These are phyloP conservation scores for Vollenhovia emeryi DNA, from an alignment of 1,140 invertebrate genomes.

Conservation along the genomic window DNA sequence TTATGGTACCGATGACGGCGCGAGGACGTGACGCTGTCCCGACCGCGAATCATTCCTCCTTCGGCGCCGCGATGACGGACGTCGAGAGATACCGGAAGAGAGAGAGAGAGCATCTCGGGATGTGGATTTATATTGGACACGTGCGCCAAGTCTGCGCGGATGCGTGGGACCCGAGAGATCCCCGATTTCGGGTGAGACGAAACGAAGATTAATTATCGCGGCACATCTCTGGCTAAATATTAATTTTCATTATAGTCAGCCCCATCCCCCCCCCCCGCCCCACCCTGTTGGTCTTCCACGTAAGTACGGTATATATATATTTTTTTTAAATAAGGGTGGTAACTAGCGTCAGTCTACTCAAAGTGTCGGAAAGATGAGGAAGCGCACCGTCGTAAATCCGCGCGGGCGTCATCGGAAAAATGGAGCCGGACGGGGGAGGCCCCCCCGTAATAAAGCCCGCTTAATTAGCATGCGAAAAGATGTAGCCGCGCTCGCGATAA, in stretches of 20 bases:
- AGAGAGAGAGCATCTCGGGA: too few species aligned
- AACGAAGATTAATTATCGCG: constrained; percentile 30
- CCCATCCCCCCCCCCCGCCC: too few species aligned
- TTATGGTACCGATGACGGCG: constrained; percentile 58
- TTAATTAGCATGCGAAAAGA: constrained; percentile 60
- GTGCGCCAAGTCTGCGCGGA: neutral
- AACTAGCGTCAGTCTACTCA: neutral
- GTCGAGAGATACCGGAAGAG: neutral
- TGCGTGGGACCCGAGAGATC: too few species aligned
- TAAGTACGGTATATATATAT: neutral
- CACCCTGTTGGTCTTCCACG: neutral
- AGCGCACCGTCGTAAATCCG: constrained; percentile 37
- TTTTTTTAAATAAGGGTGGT: constrained; percentile 1
- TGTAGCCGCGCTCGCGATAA: constrained; percentile 41
- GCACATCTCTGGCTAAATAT: neutral
- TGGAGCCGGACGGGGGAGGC: neutral
- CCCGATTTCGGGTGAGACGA: neutral
- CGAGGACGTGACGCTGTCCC: constrained; percentile 35
- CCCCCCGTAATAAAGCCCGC: constrained; percentile 51
- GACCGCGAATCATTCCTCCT: constrained; percentile 8
- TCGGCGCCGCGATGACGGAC: neutral
- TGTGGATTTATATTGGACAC: constrained; percentile 5
- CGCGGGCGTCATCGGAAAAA: constrained; percentile 46
- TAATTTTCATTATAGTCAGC: constrained; percentile 41
- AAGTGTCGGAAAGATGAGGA: constrained; percentile 9